Base-by-base conservation (phyloP, 2,113 vertebrate genomes). In the Chloroceryle aenea region DNA sequence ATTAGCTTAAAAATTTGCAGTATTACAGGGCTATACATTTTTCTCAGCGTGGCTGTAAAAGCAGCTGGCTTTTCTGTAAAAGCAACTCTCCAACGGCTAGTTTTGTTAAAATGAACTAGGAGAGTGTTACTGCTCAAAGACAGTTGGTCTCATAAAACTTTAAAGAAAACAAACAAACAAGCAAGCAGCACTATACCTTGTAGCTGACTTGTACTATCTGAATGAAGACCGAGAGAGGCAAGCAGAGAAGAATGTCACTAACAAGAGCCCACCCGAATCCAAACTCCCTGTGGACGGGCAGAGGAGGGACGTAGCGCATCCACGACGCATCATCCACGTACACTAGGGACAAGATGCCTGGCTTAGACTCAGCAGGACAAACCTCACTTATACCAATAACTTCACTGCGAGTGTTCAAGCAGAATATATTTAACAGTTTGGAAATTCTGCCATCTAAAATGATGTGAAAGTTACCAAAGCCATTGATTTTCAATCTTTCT, bases 181-280 rank as follows among this genome's bases (percentile, higher is more conserved):
- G 11, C 8, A 40, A 40, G 38, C 38, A 40, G 32, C 40, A 76
- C 26, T 4, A 1, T 98, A 99, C 99, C 99, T 99, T 98, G 93
- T 99, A 99, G 97, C 98, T 99, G 95, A 99, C 98, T 98, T 99
- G 99, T 8, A 99, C 98, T 64, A 99, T 97, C 97, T 99, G 99
- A 48, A 99, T 62, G 66, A 99, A 99, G 95, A 99, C 34, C 12
- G 99, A 99, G 61, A 99, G 99, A 2, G 99, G 99, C 93, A 99
- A 64, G 80, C 98, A 99, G 91, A 99, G 98, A 12, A 99, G 98
- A 22, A 99, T 90, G 96, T 99, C 99, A 16, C 99, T 98, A 69
- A 99, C 97, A 6, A 99, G 98, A 12, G 98, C 99, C 99, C 99
- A 99, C 75, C 99, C 99, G 1, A 87, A 92, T 17, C 98, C 98